Evolutionary conservation across 2,113 vertebrate genomes (phyloP).

Genomic region (Ciconia boyciana): DNA sequence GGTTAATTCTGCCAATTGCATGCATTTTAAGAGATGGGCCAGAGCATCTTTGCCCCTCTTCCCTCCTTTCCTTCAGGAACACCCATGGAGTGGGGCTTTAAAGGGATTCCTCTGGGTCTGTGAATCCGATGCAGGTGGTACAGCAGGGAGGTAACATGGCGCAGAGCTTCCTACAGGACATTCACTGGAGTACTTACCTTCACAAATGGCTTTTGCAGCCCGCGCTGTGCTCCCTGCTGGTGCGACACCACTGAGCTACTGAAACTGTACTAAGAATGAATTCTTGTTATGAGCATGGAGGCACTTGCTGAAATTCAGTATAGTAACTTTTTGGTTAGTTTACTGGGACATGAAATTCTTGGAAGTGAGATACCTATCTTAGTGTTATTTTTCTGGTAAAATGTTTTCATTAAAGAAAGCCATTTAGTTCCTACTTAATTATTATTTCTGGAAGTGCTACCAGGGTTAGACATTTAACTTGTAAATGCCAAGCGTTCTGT

Average conservation of each 20-base stretch:
- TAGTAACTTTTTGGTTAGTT: neutral
- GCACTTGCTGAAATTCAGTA: neutral
- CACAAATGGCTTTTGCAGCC: neutral
- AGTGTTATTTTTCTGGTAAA: neutral
- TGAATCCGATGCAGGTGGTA: neutral
- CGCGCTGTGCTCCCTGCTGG: neutral
- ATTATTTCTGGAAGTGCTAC: neutral
- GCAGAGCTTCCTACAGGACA: neutral
- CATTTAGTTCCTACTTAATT: neutral
- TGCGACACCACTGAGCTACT: neutral
- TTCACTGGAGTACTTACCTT: neutral
- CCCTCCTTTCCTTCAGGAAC: neutral
- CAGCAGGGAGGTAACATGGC: neutral
- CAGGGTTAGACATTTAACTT: neutral
- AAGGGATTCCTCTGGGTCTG: neutral
- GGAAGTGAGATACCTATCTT: neutral
- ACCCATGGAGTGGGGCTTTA: accelerated
- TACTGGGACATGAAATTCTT: neutral
- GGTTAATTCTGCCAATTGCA: neutral
- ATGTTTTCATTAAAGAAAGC: neutral
- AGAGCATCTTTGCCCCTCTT: neutral
- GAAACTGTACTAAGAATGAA: neutral
- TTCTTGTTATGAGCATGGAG: neutral
- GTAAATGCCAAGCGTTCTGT: neutral
- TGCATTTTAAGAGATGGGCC: neutral